Evolutionary conservation across 2,113 vertebrate genomes (phyloP).

Genomic region (Rafetus swinhoei): DNA sequence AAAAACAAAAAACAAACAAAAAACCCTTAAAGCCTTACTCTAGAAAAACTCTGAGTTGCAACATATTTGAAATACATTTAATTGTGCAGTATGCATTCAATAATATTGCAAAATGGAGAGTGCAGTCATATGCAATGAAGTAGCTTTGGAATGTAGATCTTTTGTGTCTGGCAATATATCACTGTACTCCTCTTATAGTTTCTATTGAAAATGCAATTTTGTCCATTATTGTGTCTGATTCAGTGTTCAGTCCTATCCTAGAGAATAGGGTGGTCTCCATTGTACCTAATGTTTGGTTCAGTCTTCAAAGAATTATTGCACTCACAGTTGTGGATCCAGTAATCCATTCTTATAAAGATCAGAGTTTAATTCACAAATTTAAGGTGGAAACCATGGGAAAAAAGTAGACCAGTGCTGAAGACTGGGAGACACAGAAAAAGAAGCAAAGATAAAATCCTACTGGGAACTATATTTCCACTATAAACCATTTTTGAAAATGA

Average conservation of each 20-base stretch:
- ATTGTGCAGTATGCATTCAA: neutral
- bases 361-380: slow-evolving; percentile 1
- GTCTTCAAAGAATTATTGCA: slow-evolving; percentile 7
- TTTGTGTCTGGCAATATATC: neutral
- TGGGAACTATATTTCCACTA: neutral
- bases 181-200: neutral
- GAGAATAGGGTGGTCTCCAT: neutral
- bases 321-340: slow-evolving; percentile 43
- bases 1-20: neutral
- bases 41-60: neutral
- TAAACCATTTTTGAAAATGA: slow-evolving; percentile 19
- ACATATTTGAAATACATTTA: neutral
- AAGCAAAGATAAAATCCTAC: neutral
- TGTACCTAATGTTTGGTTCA: slow-evolving; percentile 12
- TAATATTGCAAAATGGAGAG: neutral
- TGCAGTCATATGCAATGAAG: neutral
- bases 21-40: neutral
- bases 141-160: neutral
- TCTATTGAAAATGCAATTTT: neutral
- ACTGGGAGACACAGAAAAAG: neutral
- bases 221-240: neutral
- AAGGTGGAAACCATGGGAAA: slow-evolving; percentile 3
- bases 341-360: slow-evolving; percentile 53
- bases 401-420: neutral
- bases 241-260: neutral